phyloP scores from a whole-genome alignment of 2,888 invertebrate species.

The Oscheius sp. region DNA sequence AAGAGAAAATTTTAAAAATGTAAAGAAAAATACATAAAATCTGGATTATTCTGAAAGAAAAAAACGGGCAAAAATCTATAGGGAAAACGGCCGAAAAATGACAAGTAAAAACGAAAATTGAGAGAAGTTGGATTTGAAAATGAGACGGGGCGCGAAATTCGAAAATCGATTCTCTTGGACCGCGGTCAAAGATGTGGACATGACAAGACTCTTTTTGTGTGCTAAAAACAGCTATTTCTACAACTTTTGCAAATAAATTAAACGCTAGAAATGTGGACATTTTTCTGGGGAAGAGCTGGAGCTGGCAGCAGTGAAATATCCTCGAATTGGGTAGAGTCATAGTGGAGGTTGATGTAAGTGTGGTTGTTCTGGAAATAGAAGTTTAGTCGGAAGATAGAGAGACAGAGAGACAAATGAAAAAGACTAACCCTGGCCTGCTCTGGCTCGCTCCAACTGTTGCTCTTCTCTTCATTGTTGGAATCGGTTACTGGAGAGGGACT shows the following conservation, averaged over 20 bases:
- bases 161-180: background rate
- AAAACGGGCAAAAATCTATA: background rate
- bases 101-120: background rate
- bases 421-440: conserved; percentile 31
- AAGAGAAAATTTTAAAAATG: background rate
- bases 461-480: conserved; percentile 49
- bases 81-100: background rate
- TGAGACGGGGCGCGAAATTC: background rate
- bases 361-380: conserved; percentile 44
- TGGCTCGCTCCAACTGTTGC: conserved; percentile 27
- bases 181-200: background rate
- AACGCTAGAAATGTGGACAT: conserved; percentile 27
- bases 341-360: conserved; percentile 56
- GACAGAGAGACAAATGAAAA: background rate
- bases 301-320: conserved; percentile 39
- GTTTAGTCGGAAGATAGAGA: no score
- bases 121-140: background rate
- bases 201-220: background rate
- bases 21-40: background rate
- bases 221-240: conserved; percentile 10
- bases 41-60: background rate
- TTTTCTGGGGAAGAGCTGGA: conserved; percentile 7
- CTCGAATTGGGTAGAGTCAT: conserved; percentile 57
- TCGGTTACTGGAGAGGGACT: conserved; percentile 57
- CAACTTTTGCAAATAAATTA: conserved; percentile 2